Conservation (phyloP, 2,113 vertebrate genomes). For the Neopipo cinnamomea region DNA sequence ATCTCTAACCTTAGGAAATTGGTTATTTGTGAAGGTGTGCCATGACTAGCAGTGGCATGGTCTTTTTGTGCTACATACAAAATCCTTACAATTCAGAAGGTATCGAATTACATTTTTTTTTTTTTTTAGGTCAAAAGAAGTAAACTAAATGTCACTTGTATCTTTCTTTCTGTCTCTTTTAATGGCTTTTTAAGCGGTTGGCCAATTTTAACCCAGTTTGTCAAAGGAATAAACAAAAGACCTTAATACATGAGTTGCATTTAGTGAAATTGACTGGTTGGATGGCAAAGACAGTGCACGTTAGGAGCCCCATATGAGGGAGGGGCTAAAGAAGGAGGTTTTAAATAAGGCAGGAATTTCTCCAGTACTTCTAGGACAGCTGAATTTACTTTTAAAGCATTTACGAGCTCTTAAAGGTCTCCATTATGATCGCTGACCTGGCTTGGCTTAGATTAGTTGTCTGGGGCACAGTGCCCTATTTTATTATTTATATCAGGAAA, state of each 20-base stretch:
- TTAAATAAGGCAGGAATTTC: background rate
- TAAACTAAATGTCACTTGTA: background rate
- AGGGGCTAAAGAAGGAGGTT: background rate
- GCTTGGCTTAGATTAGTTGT: background rate
- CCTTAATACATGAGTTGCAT: background rate
- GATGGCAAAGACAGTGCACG: background rate
- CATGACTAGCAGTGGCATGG: background rate
- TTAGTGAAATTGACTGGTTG: background rate
- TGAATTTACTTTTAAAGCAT: background rate
- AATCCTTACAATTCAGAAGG: background rate
- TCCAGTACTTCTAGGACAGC: background rate
- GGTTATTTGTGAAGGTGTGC: background rate
- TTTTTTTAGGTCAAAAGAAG: background rate
- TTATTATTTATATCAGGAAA: background rate
- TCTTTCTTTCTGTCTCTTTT: background rate
- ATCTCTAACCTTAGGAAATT: background rate
- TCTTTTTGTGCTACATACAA: background rate
- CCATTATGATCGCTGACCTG: background rate
- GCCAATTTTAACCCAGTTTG: background rate
- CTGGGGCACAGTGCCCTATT: background rate
- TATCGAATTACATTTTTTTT: background rate
- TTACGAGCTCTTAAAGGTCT: background rate
- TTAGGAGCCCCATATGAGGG: background rate
- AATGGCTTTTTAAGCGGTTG: background rate
- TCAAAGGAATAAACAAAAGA: background rate